A percentile compares a stretch with the other conserved stretches of the same genome.
phyloP scores from a whole-genome alignment of 2,113 vertebrate species.

The Sakesphorus luctuosus region DNA sequence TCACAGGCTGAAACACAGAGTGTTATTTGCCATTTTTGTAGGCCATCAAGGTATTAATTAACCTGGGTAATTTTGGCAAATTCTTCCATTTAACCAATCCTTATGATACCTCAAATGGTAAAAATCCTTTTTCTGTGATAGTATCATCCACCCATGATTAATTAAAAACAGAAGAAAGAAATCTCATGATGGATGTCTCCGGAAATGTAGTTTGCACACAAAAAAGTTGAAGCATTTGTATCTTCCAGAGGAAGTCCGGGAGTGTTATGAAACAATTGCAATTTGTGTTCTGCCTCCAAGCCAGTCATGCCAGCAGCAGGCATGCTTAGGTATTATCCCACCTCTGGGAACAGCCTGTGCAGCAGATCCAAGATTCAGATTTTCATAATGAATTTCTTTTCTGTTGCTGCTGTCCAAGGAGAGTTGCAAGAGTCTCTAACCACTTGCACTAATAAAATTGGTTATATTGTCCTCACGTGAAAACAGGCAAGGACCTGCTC shows the following conservation, averaged over 20 bases:
- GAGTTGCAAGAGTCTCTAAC: neutral
- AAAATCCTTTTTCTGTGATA: neutral
- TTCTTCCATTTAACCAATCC: neutral
- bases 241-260: neutral
- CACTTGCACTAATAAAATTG: constrained; percentile 5
- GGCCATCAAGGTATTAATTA: neutral
- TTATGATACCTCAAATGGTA: neutral
- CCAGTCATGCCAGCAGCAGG: neutral
- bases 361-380: constrained; percentile 23
- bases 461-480: neutral
- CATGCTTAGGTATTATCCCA: constrained; percentile 11
- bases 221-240: neutral
- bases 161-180: neutral
- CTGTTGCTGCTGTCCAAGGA: neutral
- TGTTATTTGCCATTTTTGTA: neutral
- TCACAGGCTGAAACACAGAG: neutral
- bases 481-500: neutral
- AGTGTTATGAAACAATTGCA: neutral
- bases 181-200: neutral
- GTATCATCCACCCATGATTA: neutral
- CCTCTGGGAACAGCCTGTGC: neutral
- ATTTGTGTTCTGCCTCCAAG: constrained; percentile 15
- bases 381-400: constrained; percentile 17
- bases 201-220: neutral
- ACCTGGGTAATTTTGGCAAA: neutral